A percentile compares a stretch with the other conserved stretches of the same genome.
These are phyloP conservation scores for Anastrepha obliqua DNA, from an alignment of 1,140 invertebrate species.

Conservation along the genomic window DNA sequence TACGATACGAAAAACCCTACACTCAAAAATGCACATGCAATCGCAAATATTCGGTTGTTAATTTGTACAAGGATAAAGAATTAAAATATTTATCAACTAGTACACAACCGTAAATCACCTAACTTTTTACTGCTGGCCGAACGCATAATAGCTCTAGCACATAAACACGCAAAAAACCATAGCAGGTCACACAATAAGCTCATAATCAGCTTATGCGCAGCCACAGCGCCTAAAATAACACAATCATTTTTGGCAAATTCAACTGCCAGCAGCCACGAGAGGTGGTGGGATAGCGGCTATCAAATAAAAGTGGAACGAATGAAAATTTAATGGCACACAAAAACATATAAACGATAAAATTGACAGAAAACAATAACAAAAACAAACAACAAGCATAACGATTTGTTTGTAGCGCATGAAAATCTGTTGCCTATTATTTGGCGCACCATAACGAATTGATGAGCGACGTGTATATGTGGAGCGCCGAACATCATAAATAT, in stretches of 20 bases:
- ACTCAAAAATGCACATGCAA: no score
- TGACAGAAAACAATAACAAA: background rate
- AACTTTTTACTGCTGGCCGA: constrained; percentile 2
- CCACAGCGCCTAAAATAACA: constrained; percentile 19
- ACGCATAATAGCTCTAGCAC: background rate
- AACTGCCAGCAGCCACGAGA: background rate
- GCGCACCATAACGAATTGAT: background rate
- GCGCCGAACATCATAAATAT: constrained; percentile 25
- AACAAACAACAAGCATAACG: background rate
- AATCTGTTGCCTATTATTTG: constrained; percentile 42
- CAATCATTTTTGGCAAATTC: constrained; percentile 15
- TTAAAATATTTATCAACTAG: constrained; percentile 46
- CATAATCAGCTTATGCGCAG: constrained; percentile 42
- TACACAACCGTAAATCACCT: constrained; percentile 39
- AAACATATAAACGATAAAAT: background rate
- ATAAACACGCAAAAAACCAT: constrained; percentile 5
- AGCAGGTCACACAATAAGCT: constrained; percentile 38
- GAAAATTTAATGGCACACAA: constrained; percentile 2
- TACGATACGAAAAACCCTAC: no score
- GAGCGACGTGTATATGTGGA: background rate
- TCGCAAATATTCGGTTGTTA: no score
- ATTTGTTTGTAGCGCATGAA: background rate
- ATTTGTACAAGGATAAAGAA: background rate
- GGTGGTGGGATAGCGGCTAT: no score
- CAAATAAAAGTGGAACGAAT: background rate